Evolutionary conservation across 2,888 invertebrate genomes (phyloP).

Genomic region (Orthosia gothica): DNA sequence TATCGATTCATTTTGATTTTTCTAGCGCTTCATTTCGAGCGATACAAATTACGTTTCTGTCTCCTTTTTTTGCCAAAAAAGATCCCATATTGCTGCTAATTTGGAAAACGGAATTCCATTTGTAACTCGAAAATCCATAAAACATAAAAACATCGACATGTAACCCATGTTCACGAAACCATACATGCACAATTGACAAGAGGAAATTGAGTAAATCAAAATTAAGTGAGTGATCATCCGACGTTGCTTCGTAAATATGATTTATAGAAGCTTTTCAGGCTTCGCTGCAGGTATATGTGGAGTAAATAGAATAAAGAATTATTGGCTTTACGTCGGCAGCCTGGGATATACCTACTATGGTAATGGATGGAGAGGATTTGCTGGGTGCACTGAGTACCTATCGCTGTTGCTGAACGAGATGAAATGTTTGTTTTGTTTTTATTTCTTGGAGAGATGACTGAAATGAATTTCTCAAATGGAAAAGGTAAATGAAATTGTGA

Average conservation of each 20-base stretch:
- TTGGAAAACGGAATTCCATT: background rate
- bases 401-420: background rate
- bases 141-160: conserved; percentile 7
- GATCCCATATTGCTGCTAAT: too few species aligned
- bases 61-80: too few species aligned
- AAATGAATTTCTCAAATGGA: background rate
- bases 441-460: conserved; percentile 6
- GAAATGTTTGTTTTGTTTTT: conserved; percentile 23
- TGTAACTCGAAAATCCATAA: background rate
- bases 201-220: conserved; percentile 64
- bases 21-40: background rate
- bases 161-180: conserved; percentile 23
- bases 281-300: conserved; percentile 66
- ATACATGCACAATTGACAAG: conserved; percentile 40
- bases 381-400: conserved; percentile 11
- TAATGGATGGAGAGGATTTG: conserved; percentile 54
- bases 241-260: conserved; percentile 68
- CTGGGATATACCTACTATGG: conserved; percentile 25
- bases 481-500: background rate
- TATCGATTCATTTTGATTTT: too few species aligned
- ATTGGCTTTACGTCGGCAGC: conserved; percentile 67
- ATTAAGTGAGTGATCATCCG: conserved; percentile 64
- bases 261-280: conserved; percentile 70
- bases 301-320: conserved; percentile 71
- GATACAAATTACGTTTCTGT: too few species aligned